Evolutionary conservation across 2,797 vertebrate genomes (phyloP), one percentile per base, ranked within the genome.

Genomic region (Champsocephalus gunnari): DNA sequence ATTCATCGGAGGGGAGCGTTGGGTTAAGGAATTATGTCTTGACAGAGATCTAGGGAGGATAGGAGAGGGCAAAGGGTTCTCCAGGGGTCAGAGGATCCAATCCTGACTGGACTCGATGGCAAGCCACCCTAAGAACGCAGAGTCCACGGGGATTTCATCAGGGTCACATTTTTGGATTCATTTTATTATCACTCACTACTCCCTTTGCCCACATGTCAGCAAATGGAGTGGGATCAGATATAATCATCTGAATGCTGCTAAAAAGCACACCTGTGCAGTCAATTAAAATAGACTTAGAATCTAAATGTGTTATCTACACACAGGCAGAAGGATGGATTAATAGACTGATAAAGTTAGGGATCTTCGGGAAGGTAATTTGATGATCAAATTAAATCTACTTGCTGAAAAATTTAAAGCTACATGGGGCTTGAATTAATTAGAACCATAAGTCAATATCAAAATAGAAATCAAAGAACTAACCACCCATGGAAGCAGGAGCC

Each of bases 71-170:
- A 84, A 71, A 79, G 65, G 84, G 88, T 89, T 90, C 74, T 92
- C 81, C 81, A 92, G 79, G 93, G 94, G 94, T 95, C 94, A 96
- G 71, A 74, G 84, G 88, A 92, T 93, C 87, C 91, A 93, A 93
- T 95, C 89, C 88, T 41, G 41, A 68, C 84, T 77, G 81, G 88
- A 91, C 87, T 84, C 73, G 63, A 72, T 57, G 62, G 83, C 73
- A 83, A 84, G 61, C 77, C 81, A 75, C 79, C 79, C 61, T 85
- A 81, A 56, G 77, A 87, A 86, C 0, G 9, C 66, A 44, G 44
- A 9, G 71, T 77, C 91, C 87, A 75, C 21, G 28, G 88, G 92
- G 90, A 93, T 84, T 88, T 85, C 59, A 78, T 66, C 71, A 55
- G 80, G 89, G 88, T 87, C 87, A 77, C 74, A 69, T 77, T 87